Percentiles rank a stretch among this genome's conserved stretches.
These are phyloP conservation scores for Nebria salina DNA, from an alignment of 2,888 invertebrate genomes.

Conservation along the genomic window DNA sequence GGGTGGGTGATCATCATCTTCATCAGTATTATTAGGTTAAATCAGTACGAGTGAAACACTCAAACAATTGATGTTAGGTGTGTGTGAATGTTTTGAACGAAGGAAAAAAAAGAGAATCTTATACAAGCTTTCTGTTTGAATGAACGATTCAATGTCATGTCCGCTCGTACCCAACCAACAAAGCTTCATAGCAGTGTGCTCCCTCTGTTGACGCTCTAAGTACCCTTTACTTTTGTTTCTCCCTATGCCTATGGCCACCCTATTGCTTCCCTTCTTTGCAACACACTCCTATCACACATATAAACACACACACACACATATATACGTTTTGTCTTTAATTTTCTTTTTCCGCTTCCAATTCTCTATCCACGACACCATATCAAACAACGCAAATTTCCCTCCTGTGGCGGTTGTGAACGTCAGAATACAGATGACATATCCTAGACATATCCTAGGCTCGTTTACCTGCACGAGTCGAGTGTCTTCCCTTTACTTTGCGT, in stretches of 20 bases:
- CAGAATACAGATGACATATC: conserved; percentile 28
- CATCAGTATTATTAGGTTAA: conserved; percentile 9
- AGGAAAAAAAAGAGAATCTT: not conserved
- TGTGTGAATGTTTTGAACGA: not conserved
- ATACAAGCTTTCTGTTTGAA: conserved; percentile 4
- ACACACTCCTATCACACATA: not conserved
- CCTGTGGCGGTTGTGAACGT: conserved; percentile 40
- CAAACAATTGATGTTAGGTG: not conserved
- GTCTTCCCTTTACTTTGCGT: not conserved
- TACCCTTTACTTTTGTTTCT: not conserved
- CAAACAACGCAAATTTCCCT: conserved; percentile 23
- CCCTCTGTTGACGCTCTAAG: conserved; percentile 19
- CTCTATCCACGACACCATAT: conserved; percentile 26
- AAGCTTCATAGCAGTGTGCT: conserved; percentile 29
- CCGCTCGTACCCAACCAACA: conserved; percentile 6
- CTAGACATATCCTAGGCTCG: conserved; percentile 35
- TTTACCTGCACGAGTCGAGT: not conserved
- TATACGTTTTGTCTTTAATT: not conserved
- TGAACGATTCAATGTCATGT: conserved; percentile 26
- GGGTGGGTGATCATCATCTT: not conserved
- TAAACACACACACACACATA: not conserved
- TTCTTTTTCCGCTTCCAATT: not conserved
- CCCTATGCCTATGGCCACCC: not conserved
- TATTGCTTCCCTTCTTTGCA: not conserved
- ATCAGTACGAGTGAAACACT: conserved; percentile 1